Percentiles rank a stretch among this genome's conserved stretches.
phyloP scores from a whole-genome alignment of 1,140 invertebrate species.

The Platyscapa corneri region DNA sequence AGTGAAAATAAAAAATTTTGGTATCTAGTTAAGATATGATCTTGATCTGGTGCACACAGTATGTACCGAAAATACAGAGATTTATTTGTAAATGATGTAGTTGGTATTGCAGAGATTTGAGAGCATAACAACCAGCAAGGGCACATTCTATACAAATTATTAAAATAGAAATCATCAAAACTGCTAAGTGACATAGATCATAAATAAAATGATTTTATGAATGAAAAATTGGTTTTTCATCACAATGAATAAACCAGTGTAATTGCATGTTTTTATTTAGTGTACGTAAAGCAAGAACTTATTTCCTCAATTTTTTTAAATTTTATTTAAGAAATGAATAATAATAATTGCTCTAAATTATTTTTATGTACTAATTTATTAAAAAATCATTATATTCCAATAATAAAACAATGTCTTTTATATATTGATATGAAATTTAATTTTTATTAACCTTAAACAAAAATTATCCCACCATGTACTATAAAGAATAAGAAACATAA shows the following conservation, averaged over 20 bases:
- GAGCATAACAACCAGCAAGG: conserved; percentile 96
- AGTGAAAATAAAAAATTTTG: conserved; percentile 98
- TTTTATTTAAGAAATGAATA: conserved; percentile 39
- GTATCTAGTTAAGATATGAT: conserved; percentile 99
- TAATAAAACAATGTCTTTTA: not conserved
- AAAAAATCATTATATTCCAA: not conserved
- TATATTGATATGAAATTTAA: not conserved
- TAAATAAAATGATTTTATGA: conserved; percentile 99
- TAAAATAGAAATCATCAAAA: conserved; percentile 93
- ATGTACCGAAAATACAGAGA: conserved; percentile 99
- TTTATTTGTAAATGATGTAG: conserved; percentile 93
- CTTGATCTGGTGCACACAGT: conserved; percentile 98
- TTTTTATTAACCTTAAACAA: too few relatives aligned
- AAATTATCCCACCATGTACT: too few relatives aligned
- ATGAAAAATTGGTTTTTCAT: conserved; percentile 96
- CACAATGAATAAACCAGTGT: conserved; percentile 91
- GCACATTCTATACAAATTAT: conserved; percentile 99
- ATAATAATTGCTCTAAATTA: not conserved
- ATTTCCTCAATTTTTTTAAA: conserved; percentile 83
- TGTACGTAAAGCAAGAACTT: conserved; percentile 93
- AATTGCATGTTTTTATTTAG: conserved; percentile 88
- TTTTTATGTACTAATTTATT: not conserved
- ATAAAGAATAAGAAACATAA: too few relatives aligned
- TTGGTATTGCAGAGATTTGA: conserved; percentile 99
- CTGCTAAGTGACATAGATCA: conserved; percentile 90